Conservation (phyloP, 1,140 invertebrate genomes). For the Triops cancriformis region DNA sequence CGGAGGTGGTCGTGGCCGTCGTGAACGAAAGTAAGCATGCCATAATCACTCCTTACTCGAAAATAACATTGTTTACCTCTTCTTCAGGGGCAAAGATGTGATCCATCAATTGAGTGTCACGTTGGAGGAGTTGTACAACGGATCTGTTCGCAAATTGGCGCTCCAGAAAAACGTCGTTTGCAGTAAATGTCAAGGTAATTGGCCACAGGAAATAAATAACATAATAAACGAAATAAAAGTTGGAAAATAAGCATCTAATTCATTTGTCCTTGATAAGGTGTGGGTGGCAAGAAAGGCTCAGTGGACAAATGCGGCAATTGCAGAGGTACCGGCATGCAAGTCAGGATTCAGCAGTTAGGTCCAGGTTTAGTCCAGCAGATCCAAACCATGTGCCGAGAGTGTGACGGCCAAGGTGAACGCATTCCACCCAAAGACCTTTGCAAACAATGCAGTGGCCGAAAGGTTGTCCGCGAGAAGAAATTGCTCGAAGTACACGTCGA, state of each 20-base stretch:
- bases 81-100: conserved; percentile 70
- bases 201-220: background rate
- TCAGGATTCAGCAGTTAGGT: conserved; percentile 82
- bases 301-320: conserved; percentile 81
- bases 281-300: conserved; percentile 89
- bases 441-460: conserved; percentile 83
- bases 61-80: conserved; percentile 50
- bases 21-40: conserved; percentile 35
- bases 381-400: conserved; percentile 79
- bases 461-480: conserved; percentile 84
- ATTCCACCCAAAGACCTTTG: conserved; percentile 84
- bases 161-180: conserved; percentile 96
- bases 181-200: conserved; percentile 82
- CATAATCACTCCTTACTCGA: conserved; percentile 29
- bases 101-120: conserved; percentile 87
- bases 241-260: background rate
- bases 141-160: conserved; percentile 84
- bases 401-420: conserved; percentile 76
- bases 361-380: conserved; percentile 96
- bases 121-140: conserved; percentile 95
- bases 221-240: background rate
- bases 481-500: conserved; percentile 96
- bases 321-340: conserved; percentile 80
- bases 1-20: conserved; percentile 39
- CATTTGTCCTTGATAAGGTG: conserved; percentile 38